These are phyloP conservation scores for Diabrotica balteata DNA, from an alignment of 2,888 invertebrate species.

Conservation along the genomic window DNA sequence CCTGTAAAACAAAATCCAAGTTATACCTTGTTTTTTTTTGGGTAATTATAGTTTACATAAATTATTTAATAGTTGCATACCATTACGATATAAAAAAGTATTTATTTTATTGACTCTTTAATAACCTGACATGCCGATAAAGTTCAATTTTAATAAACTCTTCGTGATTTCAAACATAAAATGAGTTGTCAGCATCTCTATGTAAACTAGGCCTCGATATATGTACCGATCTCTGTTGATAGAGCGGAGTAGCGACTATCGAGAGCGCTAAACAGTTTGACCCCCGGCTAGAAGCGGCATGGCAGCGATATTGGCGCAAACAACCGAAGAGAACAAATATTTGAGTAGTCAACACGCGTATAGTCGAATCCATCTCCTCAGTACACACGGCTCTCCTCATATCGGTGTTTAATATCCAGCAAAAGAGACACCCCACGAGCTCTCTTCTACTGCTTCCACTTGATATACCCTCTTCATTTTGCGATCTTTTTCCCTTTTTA, in stretches of 20 bases:
- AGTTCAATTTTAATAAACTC: no score
- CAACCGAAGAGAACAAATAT: slow-evolving; percentile 55
- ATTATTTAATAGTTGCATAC: no score
- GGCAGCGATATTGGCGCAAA: slow-evolving; percentile 53
- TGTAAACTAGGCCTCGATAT: slow-evolving; percentile 1
- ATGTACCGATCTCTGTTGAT: slow-evolving; percentile 30
- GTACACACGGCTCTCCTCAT: slow-evolving; percentile 59
- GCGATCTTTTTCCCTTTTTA: slow-evolving; percentile 18
- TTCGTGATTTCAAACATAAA: background rate
- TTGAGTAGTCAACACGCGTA: slow-evolving; percentile 60
- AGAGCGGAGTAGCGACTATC: slow-evolving; percentile 23
- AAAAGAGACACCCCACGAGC: slow-evolving; percentile 30
- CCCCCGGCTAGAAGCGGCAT: slow-evolving; percentile 46
- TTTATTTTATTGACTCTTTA: no score
- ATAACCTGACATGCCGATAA: no score
- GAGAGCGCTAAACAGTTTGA: slow-evolving; percentile 45
- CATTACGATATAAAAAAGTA: no score
- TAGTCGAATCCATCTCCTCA: slow-evolving; percentile 55
- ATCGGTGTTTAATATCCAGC: slow-evolving; percentile 48
- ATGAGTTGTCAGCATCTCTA: slow-evolving; percentile 5
- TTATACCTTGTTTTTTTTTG: no score
- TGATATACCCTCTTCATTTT: slow-evolving; percentile 21
- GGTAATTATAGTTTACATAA: no score
- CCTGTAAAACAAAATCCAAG: no score
- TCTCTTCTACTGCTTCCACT: slow-evolving; percentile 26